Evolutionary conservation across 2,113 vertebrate species (phyloP), one percentile per base, ranked within the genome.

Genomic region (Oxygymnocypris stewartii): DNA sequence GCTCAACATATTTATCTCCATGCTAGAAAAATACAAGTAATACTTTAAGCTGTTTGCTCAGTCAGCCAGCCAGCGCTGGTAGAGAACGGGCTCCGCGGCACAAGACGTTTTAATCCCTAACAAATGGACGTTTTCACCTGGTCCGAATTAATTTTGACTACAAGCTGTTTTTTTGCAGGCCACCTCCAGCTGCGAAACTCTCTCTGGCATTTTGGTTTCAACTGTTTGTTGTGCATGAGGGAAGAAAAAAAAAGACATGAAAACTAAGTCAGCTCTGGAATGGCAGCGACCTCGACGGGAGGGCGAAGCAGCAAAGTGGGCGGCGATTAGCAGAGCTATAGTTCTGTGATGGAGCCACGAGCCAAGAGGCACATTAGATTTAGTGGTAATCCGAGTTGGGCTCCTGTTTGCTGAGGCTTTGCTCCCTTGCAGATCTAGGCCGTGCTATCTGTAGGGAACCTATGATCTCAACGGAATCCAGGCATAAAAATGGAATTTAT

Each of bases 281-380:
- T 57, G 25, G 77, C 63, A 86, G 69, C 47, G 37, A 79, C 84
- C 44, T 28, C 51, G 47, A n/a, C 1, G 75, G 40, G 25, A 84
- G 74, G 84, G 63, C 35, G 37, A 79, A 54, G 37, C 23, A 37
- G 76, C 54, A 83, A 54, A 85, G 77, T 75, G 31, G 47, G 69
- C 78, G 76, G 76, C 6, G 76, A 82, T 76, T 79, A 88, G 81
- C 35, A 59, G 47, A 82, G 47, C 28, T 71, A 74, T 57, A 35
- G 54, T 79, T 79, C 35, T 13, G 75, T 80, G 80, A 75, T 57
- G 51, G 59, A 11, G 80, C 65, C 23, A 23, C 31, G 47, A 82
- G 63, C 61, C 87, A 71, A 49, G 80, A 88, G 57, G 67, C 35
- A 71, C 67, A 71, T 59, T 86, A 71, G 77, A 82, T 73, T 74